phyloP scores from a whole-genome alignment of 2,888 invertebrate genomes.

The Agriopis aurantiaria region DNA sequence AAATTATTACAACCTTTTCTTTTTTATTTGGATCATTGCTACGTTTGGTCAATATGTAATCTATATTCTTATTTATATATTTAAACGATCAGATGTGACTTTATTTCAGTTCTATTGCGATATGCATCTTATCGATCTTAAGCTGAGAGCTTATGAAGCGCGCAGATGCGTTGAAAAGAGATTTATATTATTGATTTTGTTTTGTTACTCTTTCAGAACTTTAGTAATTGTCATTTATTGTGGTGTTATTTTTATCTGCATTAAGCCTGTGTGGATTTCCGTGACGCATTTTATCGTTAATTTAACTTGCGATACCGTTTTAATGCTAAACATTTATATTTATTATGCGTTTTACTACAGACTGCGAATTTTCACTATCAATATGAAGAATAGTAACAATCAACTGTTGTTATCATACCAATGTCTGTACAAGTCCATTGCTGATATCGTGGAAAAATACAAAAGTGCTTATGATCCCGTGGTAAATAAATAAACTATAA shows the following conservation, averaged over 20 bases:
- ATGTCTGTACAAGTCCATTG: neutral
- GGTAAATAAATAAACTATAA: neutral
- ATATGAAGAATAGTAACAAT: neutral
- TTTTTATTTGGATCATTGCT: neutral
- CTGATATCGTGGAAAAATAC: constrained; percentile 3
- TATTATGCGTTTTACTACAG: neutral
- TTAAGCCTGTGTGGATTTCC: neutral
- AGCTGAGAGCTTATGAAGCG: neutral
- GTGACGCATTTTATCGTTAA: neutral
- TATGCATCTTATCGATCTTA: neutral
- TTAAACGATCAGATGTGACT: neutral
- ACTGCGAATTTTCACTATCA: neutral
- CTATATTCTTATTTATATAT: neutral
- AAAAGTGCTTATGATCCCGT: neutral
- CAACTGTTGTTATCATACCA: neutral
- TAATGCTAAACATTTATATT: neutral
- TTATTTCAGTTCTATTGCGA: constrained; percentile 2
- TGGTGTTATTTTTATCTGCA: neutral
- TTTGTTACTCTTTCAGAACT: neutral
- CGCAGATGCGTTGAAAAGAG: neutral
- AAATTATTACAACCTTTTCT: neutral
- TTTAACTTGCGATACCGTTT: neutral
- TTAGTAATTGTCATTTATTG: neutral
- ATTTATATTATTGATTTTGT: neutral
- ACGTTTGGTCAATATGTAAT: neutral